Percentiles rank a stretch among this genome's conserved stretches.
These are phyloP conservation scores for Stigmatopora argus DNA, from an alignment of 2,113 vertebrate genomes.

Conservation along the genomic window DNA sequence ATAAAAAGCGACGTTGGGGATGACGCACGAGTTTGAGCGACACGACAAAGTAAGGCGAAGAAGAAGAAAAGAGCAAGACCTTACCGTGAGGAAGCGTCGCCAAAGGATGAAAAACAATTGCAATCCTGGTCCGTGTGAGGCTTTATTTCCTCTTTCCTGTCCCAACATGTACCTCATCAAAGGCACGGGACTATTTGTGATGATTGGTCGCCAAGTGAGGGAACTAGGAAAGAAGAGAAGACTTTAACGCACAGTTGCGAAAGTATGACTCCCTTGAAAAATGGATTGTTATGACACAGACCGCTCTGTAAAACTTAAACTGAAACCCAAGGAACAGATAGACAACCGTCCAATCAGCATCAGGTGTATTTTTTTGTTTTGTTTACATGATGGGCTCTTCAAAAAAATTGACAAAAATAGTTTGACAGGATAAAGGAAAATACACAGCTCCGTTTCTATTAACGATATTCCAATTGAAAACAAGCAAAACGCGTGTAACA, in stretches of 20 bases:
- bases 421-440: too few species aligned
- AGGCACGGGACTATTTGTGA: constrained; percentile 7
- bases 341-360: too few species aligned
- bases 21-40: not conserved
- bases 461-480: too few species aligned
- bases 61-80: constrained; percentile 1
- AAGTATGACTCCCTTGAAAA: too few species aligned
- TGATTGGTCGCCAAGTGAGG: constrained; percentile 26
- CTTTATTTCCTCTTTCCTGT: constrained; percentile 49
- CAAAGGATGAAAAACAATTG: constrained; percentile 8
- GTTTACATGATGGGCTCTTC: too few species aligned
- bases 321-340: too few species aligned
- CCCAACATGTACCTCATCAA: constrained; percentile 48
- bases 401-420: too few species aligned
- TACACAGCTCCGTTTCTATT: too few species aligned
- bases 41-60: not conserved
- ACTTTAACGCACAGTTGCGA: not conserved
- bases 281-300: too few species aligned
- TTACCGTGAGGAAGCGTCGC: constrained; percentile 19
- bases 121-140: constrained; percentile 56
- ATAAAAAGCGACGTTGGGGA: not conserved
- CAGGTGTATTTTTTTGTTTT: too few species aligned
- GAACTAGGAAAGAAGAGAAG: constrained; percentile 14
- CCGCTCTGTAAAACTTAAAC: too few species aligned
- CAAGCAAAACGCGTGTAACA: too few species aligned